A percentile compares a stretch with the other conserved stretches of the same genome.
phyloP scores from a whole-genome alignment of 2,888 invertebrate species.

The Galerucella nymphaeae region DNA sequence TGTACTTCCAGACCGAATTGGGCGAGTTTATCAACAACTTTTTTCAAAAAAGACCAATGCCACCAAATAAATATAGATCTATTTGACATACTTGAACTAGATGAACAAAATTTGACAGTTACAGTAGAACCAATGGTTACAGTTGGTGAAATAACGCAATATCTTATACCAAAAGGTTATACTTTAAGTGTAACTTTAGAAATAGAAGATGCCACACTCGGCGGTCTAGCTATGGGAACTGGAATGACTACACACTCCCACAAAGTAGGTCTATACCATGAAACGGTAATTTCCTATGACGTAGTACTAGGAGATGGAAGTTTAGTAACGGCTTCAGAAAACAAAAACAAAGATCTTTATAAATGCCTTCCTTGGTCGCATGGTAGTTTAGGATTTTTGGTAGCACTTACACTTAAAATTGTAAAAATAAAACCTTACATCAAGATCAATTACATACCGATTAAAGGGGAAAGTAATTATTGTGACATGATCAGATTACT shows the following conservation, averaged over 20 bases:
- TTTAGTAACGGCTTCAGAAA: conserved; percentile 68
- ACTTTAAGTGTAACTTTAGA: conserved; percentile 77
- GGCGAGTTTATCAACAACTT: conserved; percentile 75
- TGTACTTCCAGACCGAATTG: conserved; percentile 78
- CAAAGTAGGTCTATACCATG: conserved; percentile 77
- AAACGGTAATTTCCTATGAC: conserved; percentile 74
- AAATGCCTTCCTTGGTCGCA: conserved; percentile 75
- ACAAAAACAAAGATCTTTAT: conserved; percentile 71
- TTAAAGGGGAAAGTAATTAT: conserved; percentile 72
- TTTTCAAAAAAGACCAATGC: conserved; percentile 73
- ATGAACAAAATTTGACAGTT: conserved; percentile 70
- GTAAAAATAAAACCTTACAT: conserved; percentile 73
- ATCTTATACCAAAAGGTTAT: conserved; percentile 73
- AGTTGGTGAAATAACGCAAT: conserved; percentile 74
- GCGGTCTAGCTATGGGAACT: conserved; percentile 75
- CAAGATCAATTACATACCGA: conserved; percentile 73
- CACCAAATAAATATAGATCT: conserved; percentile 73
- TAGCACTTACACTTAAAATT: conserved; percentile 72
- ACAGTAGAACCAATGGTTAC: conserved; percentile 77
- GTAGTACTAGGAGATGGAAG: conserved; percentile 74
- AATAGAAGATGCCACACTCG: conserved; percentile 76
- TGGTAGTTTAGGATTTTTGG: conserved; percentile 75
- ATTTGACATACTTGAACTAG: conserved; percentile 71
- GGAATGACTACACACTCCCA: conserved; percentile 83
- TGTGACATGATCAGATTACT: conserved; percentile 71